Percentiles rank a stretch among this genome's conserved stretches.
Conservation (phyloP, 2,888 invertebrate genomes). For the Brachynemurus nebulosus region DNA sequence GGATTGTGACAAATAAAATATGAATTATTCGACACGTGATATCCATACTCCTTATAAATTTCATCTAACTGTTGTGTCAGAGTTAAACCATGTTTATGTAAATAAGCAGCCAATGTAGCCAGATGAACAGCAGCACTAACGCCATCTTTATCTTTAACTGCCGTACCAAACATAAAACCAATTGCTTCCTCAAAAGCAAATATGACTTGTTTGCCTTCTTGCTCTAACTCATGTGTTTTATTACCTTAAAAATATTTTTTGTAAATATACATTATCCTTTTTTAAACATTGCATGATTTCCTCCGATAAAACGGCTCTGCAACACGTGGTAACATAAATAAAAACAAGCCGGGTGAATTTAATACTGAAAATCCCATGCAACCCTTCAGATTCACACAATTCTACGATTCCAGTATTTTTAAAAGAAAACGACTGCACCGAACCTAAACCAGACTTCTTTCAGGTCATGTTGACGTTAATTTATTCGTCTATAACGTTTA, state of each 20-base stretch:
- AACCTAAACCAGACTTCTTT: no score
- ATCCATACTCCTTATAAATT: constrained; percentile 76
- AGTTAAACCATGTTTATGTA: constrained; percentile 44
- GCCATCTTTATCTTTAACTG: constrained; percentile 92
- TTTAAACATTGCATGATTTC: no score
- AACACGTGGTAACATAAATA: no score
- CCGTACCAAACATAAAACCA: constrained; percentile 88
- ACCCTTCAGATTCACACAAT: no score
- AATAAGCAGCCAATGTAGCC: constrained; percentile 59
- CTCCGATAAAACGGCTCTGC: no score
- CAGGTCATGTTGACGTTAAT: no score
- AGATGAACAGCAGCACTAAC: constrained; percentile 74
- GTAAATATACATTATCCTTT: no score
- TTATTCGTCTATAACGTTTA: no score
- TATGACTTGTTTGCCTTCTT: constrained; percentile 60
- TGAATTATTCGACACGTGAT: constrained; percentile 74
- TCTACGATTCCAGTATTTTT: no score
- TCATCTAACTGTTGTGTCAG: constrained; percentile 50
- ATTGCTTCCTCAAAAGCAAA: constrained; percentile 99
- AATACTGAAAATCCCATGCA: no score
- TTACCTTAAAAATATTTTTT: constrained; percentile 41
- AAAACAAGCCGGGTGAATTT: no score
- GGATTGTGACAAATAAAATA: constrained; percentile 81
- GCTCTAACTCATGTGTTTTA: constrained; percentile 53
- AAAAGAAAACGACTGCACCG: no score